Conservation (phyloP, 2,797 vertebrate genomes). For the Fundulus diaphanus region DNA sequence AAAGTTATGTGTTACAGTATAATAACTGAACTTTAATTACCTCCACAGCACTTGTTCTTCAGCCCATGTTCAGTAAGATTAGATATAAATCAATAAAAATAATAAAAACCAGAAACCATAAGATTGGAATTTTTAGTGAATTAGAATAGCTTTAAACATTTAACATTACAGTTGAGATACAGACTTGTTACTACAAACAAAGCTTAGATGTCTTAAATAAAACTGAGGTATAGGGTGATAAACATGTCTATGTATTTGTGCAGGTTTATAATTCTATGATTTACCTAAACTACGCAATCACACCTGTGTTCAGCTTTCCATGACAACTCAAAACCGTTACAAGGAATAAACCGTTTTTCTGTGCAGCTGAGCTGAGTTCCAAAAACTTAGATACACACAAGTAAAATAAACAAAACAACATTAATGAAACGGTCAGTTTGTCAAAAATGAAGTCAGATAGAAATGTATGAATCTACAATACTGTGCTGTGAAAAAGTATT, state of each 20-base stretch:
- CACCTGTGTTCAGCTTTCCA: background rate
- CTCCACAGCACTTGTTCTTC: background rate
- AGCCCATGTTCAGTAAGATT: background rate
- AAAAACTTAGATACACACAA: background rate
- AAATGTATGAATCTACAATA: background rate
- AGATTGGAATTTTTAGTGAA: background rate
- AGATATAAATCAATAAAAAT: background rate
- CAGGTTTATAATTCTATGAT: background rate
- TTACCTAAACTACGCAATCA: background rate
- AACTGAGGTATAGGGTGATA: background rate
- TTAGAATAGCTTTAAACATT: background rate
- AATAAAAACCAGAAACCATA: background rate
- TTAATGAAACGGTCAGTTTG: background rate
- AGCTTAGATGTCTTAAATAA: background rate
- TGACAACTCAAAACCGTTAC: background rate
- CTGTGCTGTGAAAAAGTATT: background rate
- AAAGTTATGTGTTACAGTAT: constrained; percentile 13
- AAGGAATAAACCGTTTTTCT: background rate
- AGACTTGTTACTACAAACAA: background rate
- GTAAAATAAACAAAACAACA: background rate
- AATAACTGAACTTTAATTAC: background rate
- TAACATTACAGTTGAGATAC: background rate
- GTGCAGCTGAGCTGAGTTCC: background rate
- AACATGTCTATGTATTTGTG: background rate
- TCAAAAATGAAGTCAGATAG: background rate